phyloP scores from a whole-genome alignment of 2,797 vertebrate genomes.

The Rhyacichthys aspro region DNA sequence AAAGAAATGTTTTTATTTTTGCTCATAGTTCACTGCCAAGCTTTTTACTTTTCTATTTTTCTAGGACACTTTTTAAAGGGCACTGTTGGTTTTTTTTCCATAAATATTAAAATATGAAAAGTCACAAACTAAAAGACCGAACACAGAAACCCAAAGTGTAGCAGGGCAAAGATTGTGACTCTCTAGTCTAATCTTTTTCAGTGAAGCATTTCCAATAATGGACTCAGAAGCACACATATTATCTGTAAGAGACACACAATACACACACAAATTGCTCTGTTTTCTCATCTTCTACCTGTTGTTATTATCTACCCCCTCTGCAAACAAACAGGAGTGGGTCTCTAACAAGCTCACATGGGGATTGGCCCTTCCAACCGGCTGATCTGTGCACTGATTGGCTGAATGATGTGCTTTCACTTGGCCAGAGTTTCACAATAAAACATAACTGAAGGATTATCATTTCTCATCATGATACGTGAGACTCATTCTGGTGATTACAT shows the following conservation, averaged over 20 bases:
- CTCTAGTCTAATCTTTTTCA: constrained; percentile 4
- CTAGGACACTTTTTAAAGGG: no score
- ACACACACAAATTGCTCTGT: constrained; percentile 18
- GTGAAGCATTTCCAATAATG: constrained; percentile 13
- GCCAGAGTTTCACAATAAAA: constrained; percentile 15
- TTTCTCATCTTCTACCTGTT: constrained; percentile 29
- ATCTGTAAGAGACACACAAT: constrained; percentile 14
- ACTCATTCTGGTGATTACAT: background rate
- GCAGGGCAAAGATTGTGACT: background rate
- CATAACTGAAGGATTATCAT: constrained; percentile 12
- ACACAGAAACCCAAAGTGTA: background rate
- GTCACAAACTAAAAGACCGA: background rate
- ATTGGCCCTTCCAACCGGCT: constrained; percentile 41
- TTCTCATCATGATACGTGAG: background rate
- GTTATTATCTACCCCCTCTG: constrained; percentile 26
- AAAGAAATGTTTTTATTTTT: no score
- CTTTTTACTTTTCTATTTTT: no score
- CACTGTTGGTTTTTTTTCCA: no score
- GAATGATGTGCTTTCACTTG: constrained; percentile 21
- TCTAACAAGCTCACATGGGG: constrained; percentile 67
- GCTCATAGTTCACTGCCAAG: no score
- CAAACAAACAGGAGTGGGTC: constrained; percentile 60
- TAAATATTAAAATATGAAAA: constrained; percentile 1
- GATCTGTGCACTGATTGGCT: constrained; percentile 49
- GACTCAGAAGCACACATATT: constrained; percentile 4